Evolutionary conservation across 2,113 vertebrate species (phyloP), one percentile per base, ranked within the genome.

Genomic region (Microtus pennsylvanicus): DNA sequence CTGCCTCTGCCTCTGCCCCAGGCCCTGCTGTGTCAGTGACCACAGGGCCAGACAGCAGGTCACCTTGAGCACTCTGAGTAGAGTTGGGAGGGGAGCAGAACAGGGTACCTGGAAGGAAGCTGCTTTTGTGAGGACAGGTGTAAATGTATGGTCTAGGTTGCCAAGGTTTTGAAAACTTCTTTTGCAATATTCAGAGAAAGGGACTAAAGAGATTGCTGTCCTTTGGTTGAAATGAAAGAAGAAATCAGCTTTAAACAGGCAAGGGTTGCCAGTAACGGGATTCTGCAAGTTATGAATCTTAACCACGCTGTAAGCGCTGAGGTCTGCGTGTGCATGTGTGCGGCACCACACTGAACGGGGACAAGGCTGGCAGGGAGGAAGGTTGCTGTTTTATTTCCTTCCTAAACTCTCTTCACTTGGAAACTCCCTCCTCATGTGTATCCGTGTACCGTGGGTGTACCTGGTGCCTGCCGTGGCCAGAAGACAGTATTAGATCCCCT

Each of bases 281-380:
- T 97, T 97, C 97, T 58, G 95, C 93, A 93, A 96, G 96, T 93
- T 95, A 98, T 97, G 98, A 97, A 97, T 98, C 98, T 98, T 98
- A 97, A 98, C 97, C 95, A 92, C 95, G 90, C 89, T 77, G 70
- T 89, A 96, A 98, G 97, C 93, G 82, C 80, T 12, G 63, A 3
- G 12, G 0, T 90, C 97, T 98, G 93, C n/a, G 33, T 9, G 97
- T 96, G 93, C 95, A 92, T 72, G 76, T 70, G 91, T 89, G 92
- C 69, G 87, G 92, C 88, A 78, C 42, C 21, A 89, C 33, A 81
- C 3, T 78, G 97, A 94, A 93, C 67, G 94, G 87, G 95, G 92
- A 91, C 13, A 90, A 97, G 95, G 82, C 87, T 63, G 45, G 94
- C 95, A 61, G 19, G 87, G 86, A 92, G 93, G 92, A 90, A 74